These are phyloP conservation scores for Ictalurus punctatus DNA, from an alignment of 2,113 vertebrate genomes.

Conservation along the genomic window DNA sequence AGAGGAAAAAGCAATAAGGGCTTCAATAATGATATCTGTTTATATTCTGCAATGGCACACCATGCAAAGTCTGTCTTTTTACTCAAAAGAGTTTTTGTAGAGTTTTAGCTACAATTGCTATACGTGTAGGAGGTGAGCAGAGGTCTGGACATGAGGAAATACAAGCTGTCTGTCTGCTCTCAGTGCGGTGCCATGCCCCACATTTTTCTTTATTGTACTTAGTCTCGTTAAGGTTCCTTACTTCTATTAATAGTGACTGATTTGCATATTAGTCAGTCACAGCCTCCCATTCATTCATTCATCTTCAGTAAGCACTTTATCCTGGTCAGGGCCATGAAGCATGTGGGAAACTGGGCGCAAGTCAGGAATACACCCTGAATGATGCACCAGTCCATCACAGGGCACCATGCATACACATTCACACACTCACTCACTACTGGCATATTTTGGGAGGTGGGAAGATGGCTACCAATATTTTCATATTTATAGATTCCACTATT, in stretches of 20 bases:
- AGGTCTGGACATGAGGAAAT: conserved; percentile 49
- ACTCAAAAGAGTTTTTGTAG: conserved; percentile 35
- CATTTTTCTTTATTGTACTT: background rate
- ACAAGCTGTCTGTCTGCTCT: conserved; percentile 16
- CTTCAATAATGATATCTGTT: conserved; percentile 60
- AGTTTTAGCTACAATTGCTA: conserved; percentile 49
- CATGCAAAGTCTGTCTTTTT: conserved; percentile 43
- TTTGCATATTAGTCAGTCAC: background rate
- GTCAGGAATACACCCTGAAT: background rate
- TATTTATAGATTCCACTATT: background rate
- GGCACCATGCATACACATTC: background rate
- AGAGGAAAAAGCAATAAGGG: conserved; percentile 26
- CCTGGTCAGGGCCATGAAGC: background rate
- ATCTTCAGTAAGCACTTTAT: background rate
- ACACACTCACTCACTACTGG: background rate
- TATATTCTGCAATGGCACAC: conserved; percentile 45
- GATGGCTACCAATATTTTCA: background rate
- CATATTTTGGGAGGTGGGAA: too few species aligned
- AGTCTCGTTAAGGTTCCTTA: background rate
- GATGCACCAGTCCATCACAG: background rate
- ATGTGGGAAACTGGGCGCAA: background rate
- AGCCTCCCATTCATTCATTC: background rate
- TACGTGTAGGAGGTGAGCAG: conserved; percentile 32
- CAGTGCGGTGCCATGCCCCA: background rate
- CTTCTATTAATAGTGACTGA: background rate